Evolutionary conservation across 2,888 invertebrate genomes (phyloP), one percentile per base, ranked within the genome.

Genomic region (Pharmacophagus antenor): DNA sequence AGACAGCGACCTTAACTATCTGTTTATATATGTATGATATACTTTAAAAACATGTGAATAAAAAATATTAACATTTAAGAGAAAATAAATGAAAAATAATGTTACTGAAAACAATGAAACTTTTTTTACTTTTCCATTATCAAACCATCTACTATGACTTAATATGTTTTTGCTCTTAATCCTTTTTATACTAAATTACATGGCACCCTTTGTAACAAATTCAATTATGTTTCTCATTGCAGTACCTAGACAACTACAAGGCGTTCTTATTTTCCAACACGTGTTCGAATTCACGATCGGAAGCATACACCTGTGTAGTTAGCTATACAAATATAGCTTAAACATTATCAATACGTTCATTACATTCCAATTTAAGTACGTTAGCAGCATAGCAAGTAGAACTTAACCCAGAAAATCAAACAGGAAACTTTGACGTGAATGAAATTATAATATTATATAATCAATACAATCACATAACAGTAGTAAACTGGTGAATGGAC

Each of bases 381-480:
- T 44, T 27, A 17, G 8, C 37, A 20, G 67, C 61, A 61, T 62
- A 62, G 60, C 61, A 63, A 68, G 62, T 55, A 65, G 64, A 66
- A 63, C 65, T 70, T 70, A 70, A 70, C 73, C 72, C 62, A 72
- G 76, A 74, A 74, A 76, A 67, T 65, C 63, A 70, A 72, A 70
- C 79, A 84, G 83, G 82, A 84, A 82, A 70, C 67, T 62, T 66
- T 65, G 65, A 71, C 80, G 73, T 79, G 77, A 79, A 78, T 69
- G 65, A 74, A 82, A 79, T 84, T 68, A 77, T 74, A 72, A 53
- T 79, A 77, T 81, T 77, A 75, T 72, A 71, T 77, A 80, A 80
- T 68, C 66, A 72, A 72, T 67, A 62, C 69, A 73, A 66, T 79
- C 80, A 79, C 79, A 83, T 77, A 80, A 81, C 68, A 68, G 66